Percentiles rank a stretch among this genome's conserved stretches.
These are phyloP conservation scores for Oreonectes daqikongensis DNA, from an alignment of 2,797 vertebrate genomes.

Conservation along the genomic window DNA sequence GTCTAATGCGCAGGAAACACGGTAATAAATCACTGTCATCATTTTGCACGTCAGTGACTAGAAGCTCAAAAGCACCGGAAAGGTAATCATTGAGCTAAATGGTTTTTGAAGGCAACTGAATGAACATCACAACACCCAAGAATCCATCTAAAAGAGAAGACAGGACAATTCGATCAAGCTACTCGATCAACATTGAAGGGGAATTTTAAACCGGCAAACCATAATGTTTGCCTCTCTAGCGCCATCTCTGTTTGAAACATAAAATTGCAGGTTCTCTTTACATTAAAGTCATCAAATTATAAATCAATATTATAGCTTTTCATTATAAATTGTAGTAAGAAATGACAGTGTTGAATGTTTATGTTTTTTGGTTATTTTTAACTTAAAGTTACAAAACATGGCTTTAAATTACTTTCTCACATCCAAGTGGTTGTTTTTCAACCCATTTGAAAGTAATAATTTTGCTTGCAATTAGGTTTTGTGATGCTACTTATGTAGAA, in stretches of 20 bases:
- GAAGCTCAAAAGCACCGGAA: neutral
- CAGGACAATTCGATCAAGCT: neutral
- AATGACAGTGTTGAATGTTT: no score
- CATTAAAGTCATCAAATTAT: no score
- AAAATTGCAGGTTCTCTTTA: no score
- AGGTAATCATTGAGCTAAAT: constrained; percentile 40
- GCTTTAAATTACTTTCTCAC: no score
- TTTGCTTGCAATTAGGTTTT: neutral
- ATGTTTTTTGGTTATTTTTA: no score
- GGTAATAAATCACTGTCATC: constrained; percentile 31
- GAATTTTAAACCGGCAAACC: neutral
- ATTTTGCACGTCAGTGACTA: constrained; percentile 11
- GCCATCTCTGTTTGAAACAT: neutral
- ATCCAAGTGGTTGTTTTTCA: neutral
- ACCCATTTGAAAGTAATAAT: neutral
- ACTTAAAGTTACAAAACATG: no score
- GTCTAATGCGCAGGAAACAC: constrained; percentile 18
- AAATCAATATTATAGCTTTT: no score
- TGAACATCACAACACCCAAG: neutral
- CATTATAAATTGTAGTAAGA: no score
- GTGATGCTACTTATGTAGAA: neutral
- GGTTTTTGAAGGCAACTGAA: constrained; percentile 17
- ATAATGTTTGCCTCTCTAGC: neutral
- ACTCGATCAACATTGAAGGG: neutral
- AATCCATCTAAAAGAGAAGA: neutral